These are phyloP conservation scores for Mergus octosetaceus DNA, from an alignment of 2,797 vertebrate genomes.

Conservation along the genomic window DNA sequence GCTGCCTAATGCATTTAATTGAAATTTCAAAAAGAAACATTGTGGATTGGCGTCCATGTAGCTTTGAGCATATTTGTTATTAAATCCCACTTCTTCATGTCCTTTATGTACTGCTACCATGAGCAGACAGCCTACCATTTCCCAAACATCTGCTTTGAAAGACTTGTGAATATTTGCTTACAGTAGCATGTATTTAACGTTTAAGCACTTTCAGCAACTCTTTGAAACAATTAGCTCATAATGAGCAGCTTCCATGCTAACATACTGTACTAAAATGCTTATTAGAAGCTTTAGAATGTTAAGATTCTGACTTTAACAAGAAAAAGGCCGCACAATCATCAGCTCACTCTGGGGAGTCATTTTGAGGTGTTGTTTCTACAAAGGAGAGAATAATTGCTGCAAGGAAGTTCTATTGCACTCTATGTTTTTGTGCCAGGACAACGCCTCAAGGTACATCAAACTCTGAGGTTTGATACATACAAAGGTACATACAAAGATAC, in stretches of 20 bases:
- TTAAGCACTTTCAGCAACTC: constrained; percentile 68
- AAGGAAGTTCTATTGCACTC: neutral
- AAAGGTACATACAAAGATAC: no score
- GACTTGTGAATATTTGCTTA: constrained; percentile 59
- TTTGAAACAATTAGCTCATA: constrained; percentile 70
- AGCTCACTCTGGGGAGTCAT: neutral
- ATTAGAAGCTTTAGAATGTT: constrained; percentile 62
- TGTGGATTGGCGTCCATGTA: neutral
- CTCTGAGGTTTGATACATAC: neutral
- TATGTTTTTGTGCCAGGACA: neutral
- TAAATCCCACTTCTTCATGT: constrained; percentile 1
- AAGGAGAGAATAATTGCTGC: constrained; percentile 32
- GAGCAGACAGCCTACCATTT: constrained; percentile 35
- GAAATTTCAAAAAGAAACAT: neutral
- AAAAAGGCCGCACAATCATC: constrained; percentile 27
- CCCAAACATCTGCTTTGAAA: constrained; percentile 55
- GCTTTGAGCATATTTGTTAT: constrained; percentile 3
- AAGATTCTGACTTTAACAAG: constrained; percentile 37
- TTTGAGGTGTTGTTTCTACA: constrained; percentile 17
- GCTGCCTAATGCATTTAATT: neutral
- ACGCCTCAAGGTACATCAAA: neutral
- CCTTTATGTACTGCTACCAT: constrained; percentile 1
- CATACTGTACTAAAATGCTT: constrained; percentile 48
- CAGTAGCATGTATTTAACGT: constrained; percentile 61
- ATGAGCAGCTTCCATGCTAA: constrained; percentile 56